Evolutionary conservation across 2,888 invertebrate genomes (phyloP).

Genomic region (Cetonia aurata): DNA sequence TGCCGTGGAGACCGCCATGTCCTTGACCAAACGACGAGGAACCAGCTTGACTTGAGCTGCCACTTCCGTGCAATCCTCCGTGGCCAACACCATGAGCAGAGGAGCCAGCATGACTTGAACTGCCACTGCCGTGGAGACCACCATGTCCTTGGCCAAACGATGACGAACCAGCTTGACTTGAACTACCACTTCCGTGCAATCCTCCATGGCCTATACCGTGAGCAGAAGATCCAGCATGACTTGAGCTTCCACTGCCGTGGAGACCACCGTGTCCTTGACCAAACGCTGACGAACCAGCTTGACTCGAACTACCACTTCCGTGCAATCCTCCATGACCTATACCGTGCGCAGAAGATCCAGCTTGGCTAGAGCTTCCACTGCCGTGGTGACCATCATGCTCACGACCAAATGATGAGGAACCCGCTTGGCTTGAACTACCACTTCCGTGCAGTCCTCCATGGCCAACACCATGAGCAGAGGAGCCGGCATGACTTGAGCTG

Average conservation of each 20-base stretch:
- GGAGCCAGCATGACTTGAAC: conserved; percentile 4
- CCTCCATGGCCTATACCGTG: not conserved
- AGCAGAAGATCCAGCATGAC: conserved; percentile 1
- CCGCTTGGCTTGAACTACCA: conserved; percentile 1
- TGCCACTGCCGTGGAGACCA: not conserved
- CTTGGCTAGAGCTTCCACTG: not conserved
- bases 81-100: not conserved
- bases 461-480: not conserved
- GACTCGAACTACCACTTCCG: conserved; percentile 5
- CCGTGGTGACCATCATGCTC: not conserved
- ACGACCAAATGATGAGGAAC: not conserved
- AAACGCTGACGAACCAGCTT: conserved; percentile 1
- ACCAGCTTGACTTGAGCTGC: conserved; percentile 1
- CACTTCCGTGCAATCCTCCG: not conserved
- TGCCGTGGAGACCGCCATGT: not conserved
- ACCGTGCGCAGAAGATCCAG: not conserved
- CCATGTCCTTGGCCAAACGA: not conserved
- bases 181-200: conserved; percentile 1
- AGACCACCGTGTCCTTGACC: not conserved
- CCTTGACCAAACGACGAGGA: not conserved
- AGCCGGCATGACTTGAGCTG: not conserved
- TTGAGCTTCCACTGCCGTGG: not conserved
- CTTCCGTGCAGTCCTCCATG: not conserved
- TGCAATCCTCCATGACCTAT: not conserved
- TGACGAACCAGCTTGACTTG: conserved; percentile 6